Conservation (phyloP, 1,140 invertebrate species). For the Limonius californicus region DNA sequence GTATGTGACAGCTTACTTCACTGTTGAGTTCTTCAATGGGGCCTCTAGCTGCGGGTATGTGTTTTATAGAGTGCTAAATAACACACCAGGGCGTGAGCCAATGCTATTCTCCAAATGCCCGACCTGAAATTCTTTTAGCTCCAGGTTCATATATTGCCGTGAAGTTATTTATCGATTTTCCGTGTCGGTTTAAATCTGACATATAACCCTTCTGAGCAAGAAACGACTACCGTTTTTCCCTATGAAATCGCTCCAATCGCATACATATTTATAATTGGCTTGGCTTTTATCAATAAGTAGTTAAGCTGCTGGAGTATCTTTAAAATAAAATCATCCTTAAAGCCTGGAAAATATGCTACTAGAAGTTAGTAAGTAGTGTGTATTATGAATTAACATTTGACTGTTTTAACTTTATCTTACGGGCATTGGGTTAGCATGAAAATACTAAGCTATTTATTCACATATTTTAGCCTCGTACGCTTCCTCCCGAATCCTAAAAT, state of each 20-base stretch:
- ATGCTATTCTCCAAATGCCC: constrained; percentile 12
- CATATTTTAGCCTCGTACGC: no score
- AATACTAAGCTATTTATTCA: no score
- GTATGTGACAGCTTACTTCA: constrained; percentile 12
- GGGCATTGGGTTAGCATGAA: no score
- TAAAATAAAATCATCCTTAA: no score
- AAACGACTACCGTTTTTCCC: neutral
- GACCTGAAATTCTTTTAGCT: constrained; percentile 9
- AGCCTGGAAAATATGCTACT: no score
- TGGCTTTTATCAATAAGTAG: no score
- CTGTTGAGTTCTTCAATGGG: constrained; percentile 9
- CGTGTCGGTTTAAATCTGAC: constrained; percentile 8
- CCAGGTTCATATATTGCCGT: constrained; percentile 8
- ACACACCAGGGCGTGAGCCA: constrained; percentile 10
- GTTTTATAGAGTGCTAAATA: constrained; percentile 14
- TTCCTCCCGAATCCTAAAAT: no score
- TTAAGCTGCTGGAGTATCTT: no score
- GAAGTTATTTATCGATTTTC: constrained; percentile 12
- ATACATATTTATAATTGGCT: no score
- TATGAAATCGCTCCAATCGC: neutral
- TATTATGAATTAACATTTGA: no score
- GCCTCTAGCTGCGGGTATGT: constrained; percentile 4
- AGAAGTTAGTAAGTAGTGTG: no score
- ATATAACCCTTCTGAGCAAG: neutral
- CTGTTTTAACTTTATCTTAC: no score